Evolutionary conservation across 2,888 invertebrate species (phyloP).

Genomic region (Thumatha senex): DNA sequence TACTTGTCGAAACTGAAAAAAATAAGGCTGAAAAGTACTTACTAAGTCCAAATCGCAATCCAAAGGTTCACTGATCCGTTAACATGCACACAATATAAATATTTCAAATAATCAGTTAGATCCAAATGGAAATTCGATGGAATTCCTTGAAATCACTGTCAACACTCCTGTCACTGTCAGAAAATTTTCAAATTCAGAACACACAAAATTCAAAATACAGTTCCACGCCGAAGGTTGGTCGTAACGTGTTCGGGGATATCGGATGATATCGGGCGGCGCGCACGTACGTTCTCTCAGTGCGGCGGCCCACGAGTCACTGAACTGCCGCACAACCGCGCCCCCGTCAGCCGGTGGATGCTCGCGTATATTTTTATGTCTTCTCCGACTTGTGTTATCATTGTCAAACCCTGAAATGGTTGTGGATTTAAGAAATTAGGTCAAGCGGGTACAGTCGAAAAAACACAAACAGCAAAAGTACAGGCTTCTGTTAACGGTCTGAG

Average conservation of each 20-base stretch:
- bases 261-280: constrained; percentile 33
- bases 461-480: constrained; percentile 20
- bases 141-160: constrained; percentile 43
- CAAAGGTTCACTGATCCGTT: constrained; percentile 72
- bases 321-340: constrained; percentile 62
- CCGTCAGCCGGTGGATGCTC: constrained; percentile 54
- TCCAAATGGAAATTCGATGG: constrained; percentile 33
- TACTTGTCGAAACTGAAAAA: too few species aligned
- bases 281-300: constrained; percentile 50
- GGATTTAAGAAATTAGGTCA: constrained; percentile 73
- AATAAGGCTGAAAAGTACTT: constrained; percentile 40
- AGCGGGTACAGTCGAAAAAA: constrained; percentile 39
- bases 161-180: constrained; percentile 75
- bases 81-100: constrained; percentile 61
- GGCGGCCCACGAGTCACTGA: constrained; percentile 75
- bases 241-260: constrained; percentile 40
- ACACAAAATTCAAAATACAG: constrained; percentile 52
- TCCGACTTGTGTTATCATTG: constrained; percentile 68
- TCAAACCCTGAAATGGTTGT: constrained; percentile 69
- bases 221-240: constrained; percentile 43
- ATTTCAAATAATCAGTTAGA: constrained; percentile 43
- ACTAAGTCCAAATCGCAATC: constrained; percentile 80
- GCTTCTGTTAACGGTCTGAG: not conserved
- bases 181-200: constrained; percentile 49
- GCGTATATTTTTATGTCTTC: constrained; percentile 64